Percentiles rank a stretch among this genome's conserved stretches.
These are phyloP conservation scores for Hystrix brachyura DNA, from an alignment of 2,113 vertebrate species.

Conservation along the genomic window DNA sequence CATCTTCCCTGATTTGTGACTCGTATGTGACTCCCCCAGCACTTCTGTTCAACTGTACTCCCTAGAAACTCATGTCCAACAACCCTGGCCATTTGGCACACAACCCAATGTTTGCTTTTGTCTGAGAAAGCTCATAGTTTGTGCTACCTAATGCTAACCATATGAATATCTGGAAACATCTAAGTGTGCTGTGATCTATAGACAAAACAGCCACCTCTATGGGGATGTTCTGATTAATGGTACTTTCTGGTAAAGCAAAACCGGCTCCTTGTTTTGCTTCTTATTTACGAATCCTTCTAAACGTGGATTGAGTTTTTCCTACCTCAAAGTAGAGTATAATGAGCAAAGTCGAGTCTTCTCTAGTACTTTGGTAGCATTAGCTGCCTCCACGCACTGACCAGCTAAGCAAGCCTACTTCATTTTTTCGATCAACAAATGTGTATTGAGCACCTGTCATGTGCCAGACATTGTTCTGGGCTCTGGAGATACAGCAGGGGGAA, in stretches of 20 bases:
- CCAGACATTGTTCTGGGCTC: background rate
- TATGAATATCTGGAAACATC: constrained; percentile 61
- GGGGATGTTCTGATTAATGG: background rate
- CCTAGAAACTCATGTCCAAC: constrained; percentile 16
- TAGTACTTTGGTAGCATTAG: background rate
- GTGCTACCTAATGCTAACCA: constrained; percentile 59
- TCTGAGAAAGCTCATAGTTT: constrained; percentile 33
- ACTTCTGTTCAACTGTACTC: background rate
- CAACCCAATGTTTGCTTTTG: constrained; percentile 12
- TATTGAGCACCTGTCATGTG: background rate
- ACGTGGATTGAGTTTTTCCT: background rate
- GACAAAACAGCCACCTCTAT: constrained; percentile 52
- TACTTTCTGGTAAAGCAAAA: constrained; percentile 59
- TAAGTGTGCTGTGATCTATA: background rate
- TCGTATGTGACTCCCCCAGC: constrained; percentile 21
- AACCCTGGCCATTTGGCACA: background rate
- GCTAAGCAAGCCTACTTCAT: background rate
- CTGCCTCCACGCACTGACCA: background rate
- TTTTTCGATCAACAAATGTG: background rate
- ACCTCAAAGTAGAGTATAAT: background rate
- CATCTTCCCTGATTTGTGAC: background rate
- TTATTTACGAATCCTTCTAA: constrained; percentile 38
- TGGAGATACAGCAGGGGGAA: background rate
- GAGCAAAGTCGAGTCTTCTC: background rate
- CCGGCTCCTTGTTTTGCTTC: background rate